Conservation (phyloP, 2,888 invertebrate species). For the Agelastica alni region DNA sequence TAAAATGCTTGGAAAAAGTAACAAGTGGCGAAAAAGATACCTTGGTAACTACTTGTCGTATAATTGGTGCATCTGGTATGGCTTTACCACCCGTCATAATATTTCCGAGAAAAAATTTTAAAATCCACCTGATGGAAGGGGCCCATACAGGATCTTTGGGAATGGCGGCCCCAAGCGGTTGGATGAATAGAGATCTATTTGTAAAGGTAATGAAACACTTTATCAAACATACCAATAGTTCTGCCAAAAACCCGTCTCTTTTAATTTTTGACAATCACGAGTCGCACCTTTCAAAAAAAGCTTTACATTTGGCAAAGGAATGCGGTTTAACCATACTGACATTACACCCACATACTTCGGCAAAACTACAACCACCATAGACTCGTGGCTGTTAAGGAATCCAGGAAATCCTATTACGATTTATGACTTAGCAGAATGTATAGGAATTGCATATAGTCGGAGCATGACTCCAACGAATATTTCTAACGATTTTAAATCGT, state of each 20-base stretch:
- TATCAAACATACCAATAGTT: neutral
- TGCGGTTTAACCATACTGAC: slow-evolving; percentile 5
- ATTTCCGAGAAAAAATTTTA: slow-evolving; percentile 5
- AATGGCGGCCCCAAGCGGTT: no score
- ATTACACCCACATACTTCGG: slow-evolving; percentile 3
- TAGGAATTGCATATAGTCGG: slow-evolving; percentile 45
- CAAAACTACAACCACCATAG: slow-evolving; percentile 30
- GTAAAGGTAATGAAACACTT: no score
- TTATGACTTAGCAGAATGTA: slow-evolving; percentile 51
- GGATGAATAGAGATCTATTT: no score
- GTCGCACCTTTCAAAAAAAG: neutral
- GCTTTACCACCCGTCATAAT: slow-evolving; percentile 2
- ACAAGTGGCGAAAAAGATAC: slow-evolving; percentile 7
- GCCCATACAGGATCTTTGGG: no score
- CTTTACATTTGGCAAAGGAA: neutral
- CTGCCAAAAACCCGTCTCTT: neutral
- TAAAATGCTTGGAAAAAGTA: neutral
- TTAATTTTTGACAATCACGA: neutral
- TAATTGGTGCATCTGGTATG: slow-evolving; percentile 7
- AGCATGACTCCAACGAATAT: slow-evolving; percentile 47
- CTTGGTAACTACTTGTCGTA: slow-evolving; percentile 18
- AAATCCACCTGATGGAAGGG: slow-evolving; percentile 13
- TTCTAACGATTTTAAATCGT: slow-evolving; percentile 43
- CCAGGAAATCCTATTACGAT: slow-evolving; percentile 51
- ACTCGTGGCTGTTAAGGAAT: slow-evolving; percentile 46